Conservation (phyloP, 2,888 invertebrate species). For the Lomographa bimaculata region DNA sequence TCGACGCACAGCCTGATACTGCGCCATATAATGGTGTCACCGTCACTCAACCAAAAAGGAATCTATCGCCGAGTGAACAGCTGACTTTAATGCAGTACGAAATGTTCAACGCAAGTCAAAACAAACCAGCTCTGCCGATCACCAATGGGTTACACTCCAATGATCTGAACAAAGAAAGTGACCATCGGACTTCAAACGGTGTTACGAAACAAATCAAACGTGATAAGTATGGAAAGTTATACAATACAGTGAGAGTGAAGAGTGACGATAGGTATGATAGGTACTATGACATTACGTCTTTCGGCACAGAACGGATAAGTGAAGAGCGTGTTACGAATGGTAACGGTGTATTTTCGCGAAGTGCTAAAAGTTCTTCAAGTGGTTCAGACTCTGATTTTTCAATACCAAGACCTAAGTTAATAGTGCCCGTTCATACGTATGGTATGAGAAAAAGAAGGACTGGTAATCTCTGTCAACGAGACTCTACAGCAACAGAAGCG, state of each 20-base stretch:
- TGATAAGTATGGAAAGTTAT: slow-evolving; percentile 75
- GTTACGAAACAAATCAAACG: slow-evolving; percentile 71
- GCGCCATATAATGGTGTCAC: slow-evolving; percentile 69
- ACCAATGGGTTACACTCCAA: slow-evolving; percentile 62
- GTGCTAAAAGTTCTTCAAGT: slow-evolving; percentile 80
- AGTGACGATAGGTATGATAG: slow-evolving; percentile 77
- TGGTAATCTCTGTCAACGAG: slow-evolving; percentile 86
- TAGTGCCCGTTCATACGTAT: slow-evolving; percentile 95
- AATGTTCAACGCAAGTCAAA: slow-evolving; percentile 67
- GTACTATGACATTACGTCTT: slow-evolving; percentile 72
- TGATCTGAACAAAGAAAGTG: slow-evolving; percentile 73
- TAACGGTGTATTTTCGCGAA: slow-evolving; percentile 60
- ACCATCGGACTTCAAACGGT: slow-evolving; percentile 73
- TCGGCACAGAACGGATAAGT: slow-evolving; percentile 61
- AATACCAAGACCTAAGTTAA: slow-evolving; percentile 93
- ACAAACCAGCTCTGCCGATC: slow-evolving; percentile 49
- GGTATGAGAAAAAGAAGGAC: slow-evolving; percentile 91
- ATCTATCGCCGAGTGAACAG: slow-evolving; percentile 79
- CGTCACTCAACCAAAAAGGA: slow-evolving; percentile 80
- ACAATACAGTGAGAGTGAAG: slow-evolving; percentile 79
- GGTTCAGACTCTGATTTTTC: slow-evolving; percentile 88
- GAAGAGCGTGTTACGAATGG: slow-evolving; percentile 60
- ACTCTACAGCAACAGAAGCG: slow-evolving; percentile 72
- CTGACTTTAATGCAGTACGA: slow-evolving; percentile 77
- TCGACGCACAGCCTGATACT: slow-evolving; percentile 59